These are phyloP conservation scores for Epinephelus awoara DNA, from an alignment of 2,797 vertebrate species.

Conservation along the genomic window DNA sequence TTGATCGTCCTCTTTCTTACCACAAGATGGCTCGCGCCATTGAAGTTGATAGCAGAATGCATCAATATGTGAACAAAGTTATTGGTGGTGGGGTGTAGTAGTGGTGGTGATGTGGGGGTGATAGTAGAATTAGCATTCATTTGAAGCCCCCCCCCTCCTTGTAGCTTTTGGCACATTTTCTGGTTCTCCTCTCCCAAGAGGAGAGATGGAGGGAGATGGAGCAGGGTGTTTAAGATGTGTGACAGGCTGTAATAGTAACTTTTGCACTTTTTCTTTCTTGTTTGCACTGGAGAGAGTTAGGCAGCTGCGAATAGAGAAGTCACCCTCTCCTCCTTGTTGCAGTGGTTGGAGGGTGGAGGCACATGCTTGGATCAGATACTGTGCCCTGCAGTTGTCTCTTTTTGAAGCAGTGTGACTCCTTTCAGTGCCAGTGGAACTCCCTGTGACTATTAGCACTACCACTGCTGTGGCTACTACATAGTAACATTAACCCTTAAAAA, in stretches of 20 bases:
- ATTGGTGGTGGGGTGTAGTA: conserved; percentile 64
- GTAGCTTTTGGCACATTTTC: conserved; percentile 93
- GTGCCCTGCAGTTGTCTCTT: conserved; percentile 90
- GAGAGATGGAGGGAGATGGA: conserved; percentile 79
- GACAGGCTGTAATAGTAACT: conserved; percentile 93
- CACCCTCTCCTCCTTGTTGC: conserved; percentile 14
- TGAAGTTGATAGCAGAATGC: conserved; percentile 94
- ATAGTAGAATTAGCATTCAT: conserved; percentile 94
- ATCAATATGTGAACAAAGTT: conserved; percentile 94
- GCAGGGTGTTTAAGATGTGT: conserved; percentile 90
- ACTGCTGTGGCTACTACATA: not conserved
- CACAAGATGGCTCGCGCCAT: conserved; percentile 87
- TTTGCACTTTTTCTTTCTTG: conserved; percentile 87
- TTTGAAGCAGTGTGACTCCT: conserved; percentile 91
- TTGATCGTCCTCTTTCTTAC: conserved; percentile 58
- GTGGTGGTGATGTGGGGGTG: conserved; percentile 55
- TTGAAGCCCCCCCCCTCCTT: conserved; percentile 86
- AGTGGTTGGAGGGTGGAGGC: conserved; percentile 81
- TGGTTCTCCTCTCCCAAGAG: conserved; percentile 89
- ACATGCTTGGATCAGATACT: conserved; percentile 89
- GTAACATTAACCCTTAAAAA: conserved; percentile 8
- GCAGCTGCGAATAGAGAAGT: conserved; percentile 15
- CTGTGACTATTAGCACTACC: conserved; percentile 15
- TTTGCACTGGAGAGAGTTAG: conserved; percentile 63
- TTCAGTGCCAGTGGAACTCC: conserved; percentile 45